A percentile compares a stretch with the other conserved stretches of the same genome.
Evolutionary conservation across 2,888 invertebrate species (phyloP).

Genomic region (Blera fallax): DNA sequence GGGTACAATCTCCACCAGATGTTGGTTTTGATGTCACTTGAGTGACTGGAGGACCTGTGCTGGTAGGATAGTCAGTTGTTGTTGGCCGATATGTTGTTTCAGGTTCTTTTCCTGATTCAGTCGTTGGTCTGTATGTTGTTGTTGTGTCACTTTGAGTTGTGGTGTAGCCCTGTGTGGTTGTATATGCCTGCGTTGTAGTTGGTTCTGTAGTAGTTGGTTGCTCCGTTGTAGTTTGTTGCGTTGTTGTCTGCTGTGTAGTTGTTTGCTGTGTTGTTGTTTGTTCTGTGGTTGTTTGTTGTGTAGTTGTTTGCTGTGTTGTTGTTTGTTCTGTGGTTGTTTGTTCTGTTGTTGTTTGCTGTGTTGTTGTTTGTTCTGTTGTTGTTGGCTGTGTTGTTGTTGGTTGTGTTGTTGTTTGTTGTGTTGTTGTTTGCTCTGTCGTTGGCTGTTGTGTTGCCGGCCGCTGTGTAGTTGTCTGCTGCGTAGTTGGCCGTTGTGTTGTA

Average conservation of each 20-base stretch:
- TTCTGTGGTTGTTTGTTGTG: neutral
- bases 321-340: conserved; percentile 51
- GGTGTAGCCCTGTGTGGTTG: conserved; percentile 53
- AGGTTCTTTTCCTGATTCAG: conserved; percentile 31
- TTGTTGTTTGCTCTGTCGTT: conserved; percentile 6
- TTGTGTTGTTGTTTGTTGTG: conserved; percentile 50
- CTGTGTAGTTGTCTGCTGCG: conserved; percentile 39
- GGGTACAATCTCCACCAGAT: conserved; percentile 77
- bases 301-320: conserved; percentile 48
- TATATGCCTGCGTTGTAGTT: conserved; percentile 40
- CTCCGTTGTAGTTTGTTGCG: neutral
- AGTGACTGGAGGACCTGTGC: conserved; percentile 68
- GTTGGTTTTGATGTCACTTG: conserved; percentile 56
- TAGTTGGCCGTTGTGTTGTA: conserved; percentile 2
- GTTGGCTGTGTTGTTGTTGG: conserved; percentile 39
- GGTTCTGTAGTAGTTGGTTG: conserved; percentile 22
- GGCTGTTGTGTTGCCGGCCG: neutral
- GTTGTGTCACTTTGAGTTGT: neutral
- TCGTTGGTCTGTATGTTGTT: conserved; percentile 16
- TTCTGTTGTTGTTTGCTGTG: neutral
- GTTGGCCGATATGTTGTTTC: conserved; percentile 32
- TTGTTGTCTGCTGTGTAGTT: conserved; percentile 50
- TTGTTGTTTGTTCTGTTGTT: conserved; percentile 22
- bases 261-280: conserved; percentile 1
- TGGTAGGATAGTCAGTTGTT: conserved; percentile 44